Evolutionary conservation across 2,797 vertebrate genomes (phyloP).

Genomic region (Muraenolepis orangiensis): DNA sequence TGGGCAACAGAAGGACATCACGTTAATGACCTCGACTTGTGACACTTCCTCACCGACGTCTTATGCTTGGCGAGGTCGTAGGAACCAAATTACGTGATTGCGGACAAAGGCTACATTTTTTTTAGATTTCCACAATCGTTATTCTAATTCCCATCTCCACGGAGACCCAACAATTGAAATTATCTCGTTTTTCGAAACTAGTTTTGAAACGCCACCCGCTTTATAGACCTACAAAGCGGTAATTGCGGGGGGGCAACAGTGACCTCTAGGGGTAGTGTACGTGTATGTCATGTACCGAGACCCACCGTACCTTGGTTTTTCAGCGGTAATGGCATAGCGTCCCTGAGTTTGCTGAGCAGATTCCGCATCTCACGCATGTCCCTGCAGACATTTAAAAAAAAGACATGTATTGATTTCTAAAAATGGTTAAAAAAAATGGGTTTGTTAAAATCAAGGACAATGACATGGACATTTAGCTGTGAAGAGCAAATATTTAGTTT

Average conservation of each 20-base stretch:
- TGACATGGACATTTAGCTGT: background rate
- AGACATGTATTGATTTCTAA: background rate
- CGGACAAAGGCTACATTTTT: background rate
- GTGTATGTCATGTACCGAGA: background rate
- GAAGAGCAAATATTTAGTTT: background rate
- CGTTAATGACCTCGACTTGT: background rate
- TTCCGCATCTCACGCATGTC: conserved; percentile 98
- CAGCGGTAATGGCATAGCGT: conserved; percentile 96
- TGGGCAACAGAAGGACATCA: background rate
- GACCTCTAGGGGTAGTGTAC: background rate
- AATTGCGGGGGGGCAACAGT: no score
- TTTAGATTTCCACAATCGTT: no score
- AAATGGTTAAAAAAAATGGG: background rate
- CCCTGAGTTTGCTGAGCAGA: conserved; percentile 99
- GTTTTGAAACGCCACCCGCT: background rate
- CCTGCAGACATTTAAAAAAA: conserved; percentile 62
- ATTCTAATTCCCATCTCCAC: no score
- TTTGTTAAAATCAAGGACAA: background rate
- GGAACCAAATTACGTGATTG: background rate
- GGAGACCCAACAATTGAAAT: no score
- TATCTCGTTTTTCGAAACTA: no score
- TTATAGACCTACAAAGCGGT: background rate
- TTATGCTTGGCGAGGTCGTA: no score
- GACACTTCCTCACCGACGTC: background rate
- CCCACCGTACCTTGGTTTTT: conserved; percentile 90